Conservation (phyloP, 1,140 invertebrate species). For the Agraylea sexmaculata region DNA sequence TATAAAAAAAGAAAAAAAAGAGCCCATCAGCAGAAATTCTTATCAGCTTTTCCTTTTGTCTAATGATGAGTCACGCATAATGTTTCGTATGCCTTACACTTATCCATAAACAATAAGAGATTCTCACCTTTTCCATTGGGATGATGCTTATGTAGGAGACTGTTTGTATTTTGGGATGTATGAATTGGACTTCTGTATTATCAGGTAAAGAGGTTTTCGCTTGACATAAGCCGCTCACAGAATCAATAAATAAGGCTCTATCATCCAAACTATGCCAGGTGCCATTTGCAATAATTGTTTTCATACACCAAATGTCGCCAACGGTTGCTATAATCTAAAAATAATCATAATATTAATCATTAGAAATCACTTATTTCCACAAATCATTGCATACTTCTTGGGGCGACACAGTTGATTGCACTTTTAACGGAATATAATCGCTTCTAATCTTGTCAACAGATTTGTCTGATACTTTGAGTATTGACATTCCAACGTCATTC, state of each 20-base stretch:
- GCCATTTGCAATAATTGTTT: constrained; percentile 6
- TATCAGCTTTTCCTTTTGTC: no score
- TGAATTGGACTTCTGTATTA: no score
- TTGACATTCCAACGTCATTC: constrained; percentile 8
- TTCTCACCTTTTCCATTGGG: no score
- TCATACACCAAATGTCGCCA: constrained; percentile 19
- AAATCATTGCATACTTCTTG: constrained; percentile 10
- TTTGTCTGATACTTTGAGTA: constrained; percentile 11
- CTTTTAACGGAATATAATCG: constrained; percentile 14
- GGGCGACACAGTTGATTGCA: constrained; percentile 13
- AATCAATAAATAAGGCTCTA: constrained; percentile 4
- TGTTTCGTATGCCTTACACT: no score
- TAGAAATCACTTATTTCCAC: not conserved
- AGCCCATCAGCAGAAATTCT: no score
- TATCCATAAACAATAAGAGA: no score
- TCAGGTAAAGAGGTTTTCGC: constrained; percentile 9
- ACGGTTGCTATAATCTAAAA: constrained; percentile 18
- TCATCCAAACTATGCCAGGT: constrained; percentile 8
- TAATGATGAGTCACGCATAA: no score
- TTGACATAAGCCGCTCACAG: constrained; percentile 10
- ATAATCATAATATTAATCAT: constrained; percentile 2
- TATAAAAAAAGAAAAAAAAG: no score
- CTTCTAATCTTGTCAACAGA: constrained; percentile 10
- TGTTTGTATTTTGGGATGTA: no score
- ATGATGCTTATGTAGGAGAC: no score